These are phyloP conservation scores for Liasis olivaceus DNA, from an alignment of 2,797 vertebrate species.

Conservation along the genomic window DNA sequence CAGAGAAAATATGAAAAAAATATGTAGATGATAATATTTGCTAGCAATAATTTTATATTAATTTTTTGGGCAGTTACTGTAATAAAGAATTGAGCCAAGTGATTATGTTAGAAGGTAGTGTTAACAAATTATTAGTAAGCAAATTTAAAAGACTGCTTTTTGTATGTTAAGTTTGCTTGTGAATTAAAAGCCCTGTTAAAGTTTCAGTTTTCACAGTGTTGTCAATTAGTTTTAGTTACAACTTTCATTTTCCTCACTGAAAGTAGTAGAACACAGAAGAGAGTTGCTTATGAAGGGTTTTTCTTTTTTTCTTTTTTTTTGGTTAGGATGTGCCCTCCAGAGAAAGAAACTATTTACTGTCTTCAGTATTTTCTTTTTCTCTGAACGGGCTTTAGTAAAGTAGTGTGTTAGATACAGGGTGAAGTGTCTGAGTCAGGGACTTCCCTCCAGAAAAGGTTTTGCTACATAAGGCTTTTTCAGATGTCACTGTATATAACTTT, in stretches of 20 bases:
- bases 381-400: neutral
- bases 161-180: neutral
- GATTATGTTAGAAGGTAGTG: neutral
- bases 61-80: neutral
- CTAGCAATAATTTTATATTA: neutral
- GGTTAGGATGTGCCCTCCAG: neutral
- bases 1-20: neutral
- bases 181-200: neutral
- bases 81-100: neutral
- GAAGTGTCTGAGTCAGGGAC: neutral
- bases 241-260: neutral
- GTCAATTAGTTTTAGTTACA: slow-evolving; percentile 10
- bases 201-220: neutral
- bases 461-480: neutral
- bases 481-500: slow-evolving; percentile 13
- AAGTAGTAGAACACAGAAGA: slow-evolving; percentile 3
- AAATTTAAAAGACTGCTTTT: neutral
- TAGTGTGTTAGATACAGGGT: neutral
- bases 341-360: neutral
- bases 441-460: neutral
- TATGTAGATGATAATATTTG: neutral
- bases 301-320: neutral
- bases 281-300: neutral
- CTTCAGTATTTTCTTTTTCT: neutral
- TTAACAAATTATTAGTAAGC: neutral